phyloP scores from a whole-genome alignment of 2,113 vertebrate species.

The Lophotis ruficrista region DNA sequence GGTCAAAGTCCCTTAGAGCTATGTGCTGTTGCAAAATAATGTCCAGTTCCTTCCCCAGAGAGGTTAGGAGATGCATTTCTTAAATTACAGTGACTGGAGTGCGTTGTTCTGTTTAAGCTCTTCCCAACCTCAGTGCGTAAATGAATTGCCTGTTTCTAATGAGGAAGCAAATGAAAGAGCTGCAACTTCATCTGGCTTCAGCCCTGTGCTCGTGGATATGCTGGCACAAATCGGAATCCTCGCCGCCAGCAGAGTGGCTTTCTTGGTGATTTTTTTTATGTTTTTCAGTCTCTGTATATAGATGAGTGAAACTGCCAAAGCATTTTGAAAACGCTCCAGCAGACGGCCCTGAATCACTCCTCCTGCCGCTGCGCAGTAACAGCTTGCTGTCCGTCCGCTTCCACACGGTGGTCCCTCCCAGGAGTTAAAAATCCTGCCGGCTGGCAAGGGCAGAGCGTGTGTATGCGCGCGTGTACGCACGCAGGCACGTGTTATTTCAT shows the following conservation, averaged over 20 bases:
- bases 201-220: background rate
- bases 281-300: background rate
- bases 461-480: accelerated
- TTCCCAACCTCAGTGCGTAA: background rate
- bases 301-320: conserved; percentile 18
- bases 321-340: background rate
- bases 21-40: background rate
- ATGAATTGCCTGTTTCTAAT: background rate
- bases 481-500: background rate
- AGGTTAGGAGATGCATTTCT: background rate
- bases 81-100: background rate
- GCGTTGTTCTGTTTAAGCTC: background rate
- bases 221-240: background rate
- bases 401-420: background rate
- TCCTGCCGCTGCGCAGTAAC: background rate
- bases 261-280: background rate
- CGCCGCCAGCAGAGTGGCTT: background rate
- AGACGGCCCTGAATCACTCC: background rate
- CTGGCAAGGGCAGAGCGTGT: background rate
- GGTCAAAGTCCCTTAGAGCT: background rate
- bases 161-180: background rate
- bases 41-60: background rate
- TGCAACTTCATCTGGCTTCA: background rate
- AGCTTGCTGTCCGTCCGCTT: background rate
- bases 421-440: background rate